Base-by-base conservation (phyloP, 2,797 vertebrate species). In the Corythornis leucogaster region DNA sequence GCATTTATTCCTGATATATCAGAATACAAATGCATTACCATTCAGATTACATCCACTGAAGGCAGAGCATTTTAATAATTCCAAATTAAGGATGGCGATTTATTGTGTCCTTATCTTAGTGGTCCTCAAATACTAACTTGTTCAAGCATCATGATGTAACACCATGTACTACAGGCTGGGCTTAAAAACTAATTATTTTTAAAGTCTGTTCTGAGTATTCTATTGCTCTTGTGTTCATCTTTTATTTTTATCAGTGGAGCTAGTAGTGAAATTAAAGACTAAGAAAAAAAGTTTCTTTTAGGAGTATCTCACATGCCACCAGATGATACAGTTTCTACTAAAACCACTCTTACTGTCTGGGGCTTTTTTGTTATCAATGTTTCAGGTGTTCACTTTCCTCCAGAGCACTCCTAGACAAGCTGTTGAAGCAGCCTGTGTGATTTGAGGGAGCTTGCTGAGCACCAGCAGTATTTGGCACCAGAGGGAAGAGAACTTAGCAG, bases 21-120 rank as follows among this genome's bases (percentile, higher is more conserved):
- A 89, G 35, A 85, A 53, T 57, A 38, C 33, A 87, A 70, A 45
- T 35, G 22, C 50, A 68, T 38, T 67, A 66, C 57, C 26, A 43
- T 71, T 75, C 67, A 40, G 61, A 9, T 82, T 89, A 62, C 40
- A 46, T 46, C 58, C 68, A 67, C 69, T 87, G 73, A 87, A 59
- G 53, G 80, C 79, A 89, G 42, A 83, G 33, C 26, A 80, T 80
- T 61, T 87, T 58, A 85, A 64, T 80, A 87, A 85, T 87, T 91
- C 73, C 82, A 87, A 77, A 77, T 89, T 87, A 75, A 82, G 76
- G 50, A 54, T 12, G 71, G 22, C 35, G 45, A 91, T 5, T 87
- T 81, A 31, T 26, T 0, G 0, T 57, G 50, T 87, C 64, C 66
- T 73, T 19, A 50, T 79, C 63, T 50, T 54, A 71, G 73, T 24